Evolutionary conservation across 1,140 invertebrate genomes (phyloP).

Genomic region (Aphelinus atriplicis): DNA sequence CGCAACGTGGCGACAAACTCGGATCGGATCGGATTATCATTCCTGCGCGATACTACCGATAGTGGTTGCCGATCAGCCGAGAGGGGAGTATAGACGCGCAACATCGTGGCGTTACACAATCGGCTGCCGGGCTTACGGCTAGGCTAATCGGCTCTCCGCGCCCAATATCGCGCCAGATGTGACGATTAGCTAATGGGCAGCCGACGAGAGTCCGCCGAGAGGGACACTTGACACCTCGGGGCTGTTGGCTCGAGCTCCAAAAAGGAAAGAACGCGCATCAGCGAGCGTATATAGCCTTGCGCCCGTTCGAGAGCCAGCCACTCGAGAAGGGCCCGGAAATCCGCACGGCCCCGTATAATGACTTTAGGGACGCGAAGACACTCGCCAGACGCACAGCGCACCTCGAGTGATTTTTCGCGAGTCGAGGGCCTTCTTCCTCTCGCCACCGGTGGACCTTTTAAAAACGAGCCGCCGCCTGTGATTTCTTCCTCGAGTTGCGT

Average conservation of each 20-base stretch:
- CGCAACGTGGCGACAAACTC: too few species aligned
- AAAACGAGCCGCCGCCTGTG: too few species aligned
- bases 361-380: slow-evolving; percentile 14
- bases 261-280: too few species aligned
- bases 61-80: too few species aligned
- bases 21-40: background rate
- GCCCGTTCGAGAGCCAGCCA: background rate
- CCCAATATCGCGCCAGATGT: background rate
- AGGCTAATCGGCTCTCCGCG: too few species aligned
- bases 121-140: too few species aligned
- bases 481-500: too few species aligned
- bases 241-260: background rate
- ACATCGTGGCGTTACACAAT: too few species aligned
- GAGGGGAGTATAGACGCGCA: too few species aligned
- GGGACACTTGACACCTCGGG: slow-evolving; percentile 31
- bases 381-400: slow-evolving; percentile 23
- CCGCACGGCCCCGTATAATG: slow-evolving; percentile 25
- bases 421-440: slow-evolving; percentile 29
- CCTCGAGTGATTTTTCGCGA: slow-evolving; percentile 37
- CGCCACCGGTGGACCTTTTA: background rate
- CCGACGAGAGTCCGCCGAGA: slow-evolving; percentile 2
- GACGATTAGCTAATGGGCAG: slow-evolving; percentile 32
- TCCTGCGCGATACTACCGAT: slow-evolving; percentile 25
- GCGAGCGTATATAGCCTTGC: too few species aligned
- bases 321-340: slow-evolving; percentile 24